Evolutionary conservation across 2,888 invertebrate species (phyloP), one percentile per base, ranked within the genome.

Genomic region (Hemaris fuciformis): DNA sequence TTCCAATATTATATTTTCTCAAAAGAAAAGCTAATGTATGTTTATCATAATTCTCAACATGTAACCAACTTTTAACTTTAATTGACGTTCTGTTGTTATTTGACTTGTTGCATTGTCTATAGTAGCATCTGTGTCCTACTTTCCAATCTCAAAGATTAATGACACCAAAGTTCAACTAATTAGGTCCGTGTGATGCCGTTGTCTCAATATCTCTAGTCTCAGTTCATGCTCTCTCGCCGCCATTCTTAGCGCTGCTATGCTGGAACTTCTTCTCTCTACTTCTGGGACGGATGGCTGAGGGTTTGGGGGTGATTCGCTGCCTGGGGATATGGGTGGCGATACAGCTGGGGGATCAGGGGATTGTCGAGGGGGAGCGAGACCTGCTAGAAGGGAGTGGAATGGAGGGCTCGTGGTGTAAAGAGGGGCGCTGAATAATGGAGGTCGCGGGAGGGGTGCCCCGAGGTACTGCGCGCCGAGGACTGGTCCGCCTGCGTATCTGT

Each of bases 171-270:
- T 89, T 95, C 95, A 97, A 94, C 97, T 97, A 81, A 96, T 96
- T 75, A 96, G 93, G 85, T 97, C 97, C 0, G 94, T 93, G 63
- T 94, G 94, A 45, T 95, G 95, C 79, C 96, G 95, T 77, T 97
- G 96, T 60, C 97, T 93, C 61, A 97, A 83, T 94, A 97, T 95
- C 85, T 97, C 97, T 74, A 97, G 90, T 80, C 97, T 94, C 57
- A 97, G 88, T 84, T 98, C 98, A 82, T 98, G 98, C 83, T 98
- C 98, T 59, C 98, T 93, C 0, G 98, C 98, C 72, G 98, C 98
- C 75, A 97, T 93, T 69, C 98, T 93, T 42, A 98, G 89, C 0
- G 97, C 96, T 0, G 97, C 98, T 73, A 98, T 98, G 77, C 98
- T 98, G 31, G 97, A 97, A 73, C 96, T 96, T 73, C 97, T 92